Percentiles rank a stretch among this genome's conserved stretches.
Evolutionary conservation across 2,888 invertebrate genomes (phyloP).

Genomic region (Eristalis intricaria): DNA sequence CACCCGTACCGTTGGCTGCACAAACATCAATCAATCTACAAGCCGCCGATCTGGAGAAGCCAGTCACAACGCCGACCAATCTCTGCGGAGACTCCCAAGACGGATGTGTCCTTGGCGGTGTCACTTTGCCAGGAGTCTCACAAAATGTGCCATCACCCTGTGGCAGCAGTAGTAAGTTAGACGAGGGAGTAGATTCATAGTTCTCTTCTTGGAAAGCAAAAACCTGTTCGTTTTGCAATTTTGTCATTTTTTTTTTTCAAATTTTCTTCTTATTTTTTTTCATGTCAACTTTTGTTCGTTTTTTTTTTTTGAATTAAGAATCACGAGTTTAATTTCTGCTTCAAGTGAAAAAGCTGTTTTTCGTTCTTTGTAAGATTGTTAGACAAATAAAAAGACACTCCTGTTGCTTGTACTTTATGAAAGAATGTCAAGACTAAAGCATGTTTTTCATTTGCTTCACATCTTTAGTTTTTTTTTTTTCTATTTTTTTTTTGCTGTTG

Average conservation of each 20-base stretch:
- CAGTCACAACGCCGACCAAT: slow-evolving; percentile 64
- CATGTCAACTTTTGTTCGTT: background rate
- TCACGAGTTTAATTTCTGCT: slow-evolving; percentile 33
- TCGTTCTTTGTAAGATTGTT: slow-evolving; percentile 36
- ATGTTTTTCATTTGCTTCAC: slow-evolving; percentile 42
- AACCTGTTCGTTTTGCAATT: slow-evolving; percentile 15
- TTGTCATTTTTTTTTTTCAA: background rate
- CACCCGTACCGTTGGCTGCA: slow-evolving; percentile 77
- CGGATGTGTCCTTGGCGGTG: background rate
- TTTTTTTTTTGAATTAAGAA: background rate
- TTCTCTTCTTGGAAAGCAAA: background rate
- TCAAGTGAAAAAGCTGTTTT: slow-evolving; percentile 21
- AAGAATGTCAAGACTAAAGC: slow-evolving; percentile 22
- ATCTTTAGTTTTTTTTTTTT: slow-evolving; percentile 2
- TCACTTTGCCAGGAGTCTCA: background rate
- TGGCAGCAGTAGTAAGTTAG: slow-evolving; percentile 61
- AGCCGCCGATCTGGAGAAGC: slow-evolving; percentile 33
- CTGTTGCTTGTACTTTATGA: slow-evolving; percentile 45
- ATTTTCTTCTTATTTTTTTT: background rate
- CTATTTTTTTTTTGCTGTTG: background rate
- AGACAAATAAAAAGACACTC: slow-evolving; percentile 30
- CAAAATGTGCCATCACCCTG: slow-evolving; percentile 54
- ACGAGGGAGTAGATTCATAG: slow-evolving; percentile 27
- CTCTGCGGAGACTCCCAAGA: background rate
- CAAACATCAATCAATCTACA: slow-evolving; percentile 47